Conservation (phyloP, 2,797 vertebrate species). For the Anabas testudineus region DNA sequence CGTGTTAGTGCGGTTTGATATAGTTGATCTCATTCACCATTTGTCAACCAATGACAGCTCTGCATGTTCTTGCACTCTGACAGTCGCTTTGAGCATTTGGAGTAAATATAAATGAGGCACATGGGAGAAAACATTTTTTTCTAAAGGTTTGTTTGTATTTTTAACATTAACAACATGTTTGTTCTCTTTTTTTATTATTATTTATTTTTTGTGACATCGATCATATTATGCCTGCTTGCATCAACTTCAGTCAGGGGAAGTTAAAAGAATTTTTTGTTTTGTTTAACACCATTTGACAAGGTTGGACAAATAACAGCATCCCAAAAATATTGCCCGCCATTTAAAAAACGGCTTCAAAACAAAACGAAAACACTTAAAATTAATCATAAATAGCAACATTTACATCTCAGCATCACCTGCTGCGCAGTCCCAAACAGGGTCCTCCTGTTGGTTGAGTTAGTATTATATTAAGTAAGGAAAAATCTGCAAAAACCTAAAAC, state of each 20-base stretch:
- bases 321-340: constrained; percentile 23
- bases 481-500: constrained; percentile 25
- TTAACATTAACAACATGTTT: constrained; percentile 27
- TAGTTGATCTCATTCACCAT: constrained; percentile 22
- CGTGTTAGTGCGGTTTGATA: constrained; percentile 40
- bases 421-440: background rate
- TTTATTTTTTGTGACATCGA: constrained; percentile 20
- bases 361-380: constrained; percentile 11
- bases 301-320: constrained; percentile 34
- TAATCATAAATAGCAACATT: constrained; percentile 5
- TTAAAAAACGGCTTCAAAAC: constrained; percentile 14
- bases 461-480: background rate
- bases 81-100: constrained; percentile 60
- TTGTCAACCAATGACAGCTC: constrained; percentile 55
- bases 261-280: constrained; percentile 15
- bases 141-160: constrained; percentile 19
- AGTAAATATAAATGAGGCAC: constrained; percentile 59
- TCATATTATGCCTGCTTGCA: constrained; percentile 33
- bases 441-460: background rate
- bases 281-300: constrained; percentile 29
- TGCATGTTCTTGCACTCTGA: constrained; percentile 44
- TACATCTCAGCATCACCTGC: constrained; percentile 8
- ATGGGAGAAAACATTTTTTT: constrained; percentile 54
- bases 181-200: constrained; percentile 6
- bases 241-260: constrained; percentile 18